These are phyloP conservation scores for Ganaspis brasiliensis DNA, from an alignment of 2,888 invertebrate species.

Conservation along the genomic window DNA sequence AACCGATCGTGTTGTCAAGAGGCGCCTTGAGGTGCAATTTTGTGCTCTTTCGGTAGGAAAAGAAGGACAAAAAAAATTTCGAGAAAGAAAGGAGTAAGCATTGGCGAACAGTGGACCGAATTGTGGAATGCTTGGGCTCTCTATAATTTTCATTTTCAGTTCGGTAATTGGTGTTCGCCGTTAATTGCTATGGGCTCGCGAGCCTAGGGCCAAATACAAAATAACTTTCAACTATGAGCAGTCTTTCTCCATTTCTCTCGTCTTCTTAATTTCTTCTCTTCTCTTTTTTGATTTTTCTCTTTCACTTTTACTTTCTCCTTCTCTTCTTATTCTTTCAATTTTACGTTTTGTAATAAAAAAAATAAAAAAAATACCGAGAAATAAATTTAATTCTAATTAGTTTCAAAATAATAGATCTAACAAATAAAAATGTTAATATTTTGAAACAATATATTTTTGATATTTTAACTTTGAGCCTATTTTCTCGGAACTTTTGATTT, in stretches of 20 bases:
- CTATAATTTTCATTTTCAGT: constrained; percentile 77
- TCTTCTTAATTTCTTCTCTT: constrained; percentile 32
- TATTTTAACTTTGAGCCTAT: no score
- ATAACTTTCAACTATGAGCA: constrained; percentile 44
- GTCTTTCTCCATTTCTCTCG: constrained; percentile 31
- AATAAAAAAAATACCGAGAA: no score
- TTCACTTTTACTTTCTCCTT: not conserved
- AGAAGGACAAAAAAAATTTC: constrained; percentile 18
- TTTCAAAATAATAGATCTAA: no score
- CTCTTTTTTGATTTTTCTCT: not conserved
- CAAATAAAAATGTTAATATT: no score
- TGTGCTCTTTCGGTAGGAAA: constrained; percentile 31
- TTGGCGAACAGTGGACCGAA: constrained; percentile 38
- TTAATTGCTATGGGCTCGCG: constrained; percentile 71
- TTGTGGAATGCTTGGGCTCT: constrained; percentile 43
- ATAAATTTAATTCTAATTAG: no score
- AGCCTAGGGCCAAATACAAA: constrained; percentile 59
- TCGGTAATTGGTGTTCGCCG: constrained; percentile 71
- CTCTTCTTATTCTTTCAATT: not conserved
- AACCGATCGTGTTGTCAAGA: constrained; percentile 31
- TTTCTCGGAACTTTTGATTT: no score
- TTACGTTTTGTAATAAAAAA: no score
- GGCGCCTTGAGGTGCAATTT: constrained; percentile 24
- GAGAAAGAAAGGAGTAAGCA: constrained; percentile 35
- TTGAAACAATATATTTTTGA: no score